Base-by-base conservation (phyloP, 2,113 vertebrate species). In the Sinocyclocheilus grahami region DNA sequence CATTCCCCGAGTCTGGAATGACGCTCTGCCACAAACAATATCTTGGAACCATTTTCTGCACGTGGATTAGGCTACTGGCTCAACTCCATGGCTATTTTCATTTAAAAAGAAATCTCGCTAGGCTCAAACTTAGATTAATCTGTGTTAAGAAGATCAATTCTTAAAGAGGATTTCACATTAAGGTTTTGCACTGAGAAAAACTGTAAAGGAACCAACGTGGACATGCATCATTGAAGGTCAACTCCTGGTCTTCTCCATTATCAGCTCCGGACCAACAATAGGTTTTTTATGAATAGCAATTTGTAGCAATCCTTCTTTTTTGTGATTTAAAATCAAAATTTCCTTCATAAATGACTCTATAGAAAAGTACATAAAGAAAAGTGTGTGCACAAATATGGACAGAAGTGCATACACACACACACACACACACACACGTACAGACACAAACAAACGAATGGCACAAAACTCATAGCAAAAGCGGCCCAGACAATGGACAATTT, bases 391-490 rank as follows among this genome's bases (percentile, higher is more conserved):
- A 77, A 24, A 51, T 53, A 24, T 48, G 6, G 77, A 62, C 30
- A 58, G 12, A 62, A n/a, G 30, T 18, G 39, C 58, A n/a, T n/a
- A n/a, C n/a, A n/a, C n/a, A 27, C 27, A 5, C 39, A 86, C n/a
- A 83, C 46, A 42, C 37, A 37, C 37, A 37, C 39, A 42, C 39
- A 42, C 39, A 42, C 39, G 8, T 11, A 72, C 77, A 72, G 53
- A 82, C 53, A 65, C 27, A 89, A 10, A 71, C 4, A 82, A 78
- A 65, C 51, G 42, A 60, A 87, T 85, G 74, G 55, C 67, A 83
- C 67, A 53, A 24, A 84, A 81, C 48, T 33, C 27, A 46, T 63
- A 83, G n/a, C n/a, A 55, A 51, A 77, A 79, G 48, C 22, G 27
- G 74, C 63, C 14, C n/a, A 48, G 53, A 81, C 27, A 37, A 48